Evolutionary conservation across 2,113 vertebrate genomes (phyloP).

Genomic region (Mustelus asterias): DNA sequence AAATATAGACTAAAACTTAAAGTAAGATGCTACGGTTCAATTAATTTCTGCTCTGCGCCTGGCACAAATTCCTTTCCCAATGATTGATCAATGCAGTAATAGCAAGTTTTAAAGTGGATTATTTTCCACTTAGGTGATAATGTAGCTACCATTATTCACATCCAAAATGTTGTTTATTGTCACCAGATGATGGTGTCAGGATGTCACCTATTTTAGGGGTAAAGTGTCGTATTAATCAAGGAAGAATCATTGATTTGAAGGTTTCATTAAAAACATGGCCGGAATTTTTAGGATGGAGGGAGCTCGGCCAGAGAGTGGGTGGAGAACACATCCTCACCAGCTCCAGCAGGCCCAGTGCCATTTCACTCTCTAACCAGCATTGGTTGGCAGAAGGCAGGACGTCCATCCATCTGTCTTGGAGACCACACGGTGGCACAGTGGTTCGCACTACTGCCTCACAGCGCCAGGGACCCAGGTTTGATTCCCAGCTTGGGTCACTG

Average conservation of each 20-base stretch:
- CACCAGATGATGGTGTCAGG: neutral
- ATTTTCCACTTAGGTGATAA: neutral
- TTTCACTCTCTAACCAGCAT: too few relatives aligned
- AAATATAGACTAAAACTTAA: neutral
- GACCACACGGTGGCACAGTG: too few relatives aligned
- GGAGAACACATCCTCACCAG: too few relatives aligned
- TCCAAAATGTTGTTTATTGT: neutral
- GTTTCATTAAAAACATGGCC: neutral
- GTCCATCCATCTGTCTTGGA: too few relatives aligned
- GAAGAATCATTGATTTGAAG: neutral
- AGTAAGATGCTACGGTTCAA: neutral
- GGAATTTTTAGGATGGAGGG: too few relatives aligned
- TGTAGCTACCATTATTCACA: neutral
- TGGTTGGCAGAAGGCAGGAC: too few relatives aligned
- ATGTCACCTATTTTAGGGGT: neutral
- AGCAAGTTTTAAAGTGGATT: neutral
- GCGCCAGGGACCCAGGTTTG: too few relatives aligned
- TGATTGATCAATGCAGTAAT: neutral
- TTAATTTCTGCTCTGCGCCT: neutral
- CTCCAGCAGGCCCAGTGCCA: too few relatives aligned
- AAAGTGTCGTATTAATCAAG: neutral
- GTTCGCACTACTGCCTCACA: too few relatives aligned
- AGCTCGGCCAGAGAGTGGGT: too few relatives aligned
- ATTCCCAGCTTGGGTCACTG: too few relatives aligned
- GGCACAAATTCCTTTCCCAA: neutral